Base-by-base conservation (phyloP, 2,113 vertebrate species). In the Lophochroa leadbeateri region DNA sequence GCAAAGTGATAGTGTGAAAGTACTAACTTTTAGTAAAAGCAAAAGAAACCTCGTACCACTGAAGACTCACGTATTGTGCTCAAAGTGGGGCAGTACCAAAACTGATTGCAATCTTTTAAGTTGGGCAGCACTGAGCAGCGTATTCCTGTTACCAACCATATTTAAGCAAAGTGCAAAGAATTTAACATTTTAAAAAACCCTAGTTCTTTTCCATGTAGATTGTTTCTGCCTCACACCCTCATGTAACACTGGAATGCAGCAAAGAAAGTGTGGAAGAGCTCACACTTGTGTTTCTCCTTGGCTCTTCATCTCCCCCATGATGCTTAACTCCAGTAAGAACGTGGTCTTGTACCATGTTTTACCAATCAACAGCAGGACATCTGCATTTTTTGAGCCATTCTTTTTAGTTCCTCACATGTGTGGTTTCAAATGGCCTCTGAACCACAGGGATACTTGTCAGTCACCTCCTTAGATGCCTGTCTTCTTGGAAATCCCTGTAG, bases 371-470 rank as follows among this genome's bases (percentile, higher is more conserved):
- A 65, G 29, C 31, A 68, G 46, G 68, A 64, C 28, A n/a, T 8
- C 43, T 76, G 29, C 20, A 5, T 20, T 55, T 82, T 78, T 88
- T 65, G 24, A 92, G 17, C 8, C 7, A 2, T 13, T 20, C 11
- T 31, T 70, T 80, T 72, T 25, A n/a, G 14, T 68, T 84, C 13
- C 60, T 85, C 1, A 1, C 21, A 33, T 2, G 0, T 3, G 11
- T 27, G 28, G 35, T 70, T 79, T 80, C 50, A 31, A 16, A 13
- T 5, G 50, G 43, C 29, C 50, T 53, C 21, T 58, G 60, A 53
- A 68, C 28, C 18, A 33, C 17, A n/a, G 35, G 31, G 15, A 20
- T 13, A 17, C 16, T 44, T 90, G 37, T 50, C 58, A 44, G 41
- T 47, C 57, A 47, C 20, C 47, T 79, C 60, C 52, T 76, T 60